phyloP scores from a whole-genome alignment of 1,140 invertebrate genomes.

The Eciton burchellii region DNA sequence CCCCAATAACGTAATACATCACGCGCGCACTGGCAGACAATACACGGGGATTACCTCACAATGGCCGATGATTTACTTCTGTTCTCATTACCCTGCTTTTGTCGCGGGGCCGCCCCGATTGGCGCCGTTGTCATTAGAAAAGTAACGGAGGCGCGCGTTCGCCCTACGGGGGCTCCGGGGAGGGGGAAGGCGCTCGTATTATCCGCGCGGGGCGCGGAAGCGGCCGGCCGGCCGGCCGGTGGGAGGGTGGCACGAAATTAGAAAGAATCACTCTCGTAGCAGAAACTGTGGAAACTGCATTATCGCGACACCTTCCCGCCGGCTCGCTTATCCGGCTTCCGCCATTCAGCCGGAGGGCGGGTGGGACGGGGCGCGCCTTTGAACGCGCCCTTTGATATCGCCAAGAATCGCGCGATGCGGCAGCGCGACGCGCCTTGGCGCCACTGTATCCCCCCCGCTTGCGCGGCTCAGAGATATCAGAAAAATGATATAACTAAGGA shows the following conservation, averaged over 20 bases:
- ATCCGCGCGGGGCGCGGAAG: conserved; percentile 64
- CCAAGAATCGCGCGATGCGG: conserved; percentile 19
- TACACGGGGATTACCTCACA: conserved; percentile 82
- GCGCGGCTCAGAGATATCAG: background rate
- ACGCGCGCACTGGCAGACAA: conserved; percentile 80
- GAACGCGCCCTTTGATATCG: conserved; percentile 57
- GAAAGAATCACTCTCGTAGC: conserved; percentile 59
- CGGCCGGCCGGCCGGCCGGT: background rate
- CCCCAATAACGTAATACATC: conserved; percentile 82
- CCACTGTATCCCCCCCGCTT: no score
- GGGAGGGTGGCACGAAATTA: conserved; percentile 58
- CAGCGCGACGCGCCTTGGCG: background rate
- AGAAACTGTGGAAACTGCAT: conserved; percentile 77
- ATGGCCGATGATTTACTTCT: conserved; percentile 83
- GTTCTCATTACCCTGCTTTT: conserved; percentile 83
- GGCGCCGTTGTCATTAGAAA: conserved; percentile 81
- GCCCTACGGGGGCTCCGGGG: conserved; percentile 43
- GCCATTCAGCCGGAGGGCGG: conserved; percentile 10
- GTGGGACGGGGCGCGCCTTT: background rate
- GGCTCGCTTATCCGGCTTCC: conserved; percentile 21
- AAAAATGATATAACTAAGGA: background rate
- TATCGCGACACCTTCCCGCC: conserved; percentile 71
- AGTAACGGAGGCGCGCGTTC: conserved; percentile 78
- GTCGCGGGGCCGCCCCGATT: conserved; percentile 76
- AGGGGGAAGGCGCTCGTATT: conserved; percentile 76